A percentile compares a stretch with the other conserved stretches of the same genome.
phyloP scores from a whole-genome alignment of 2,888 invertebrate genomes.

The Megastigmus dorsalis region DNA sequence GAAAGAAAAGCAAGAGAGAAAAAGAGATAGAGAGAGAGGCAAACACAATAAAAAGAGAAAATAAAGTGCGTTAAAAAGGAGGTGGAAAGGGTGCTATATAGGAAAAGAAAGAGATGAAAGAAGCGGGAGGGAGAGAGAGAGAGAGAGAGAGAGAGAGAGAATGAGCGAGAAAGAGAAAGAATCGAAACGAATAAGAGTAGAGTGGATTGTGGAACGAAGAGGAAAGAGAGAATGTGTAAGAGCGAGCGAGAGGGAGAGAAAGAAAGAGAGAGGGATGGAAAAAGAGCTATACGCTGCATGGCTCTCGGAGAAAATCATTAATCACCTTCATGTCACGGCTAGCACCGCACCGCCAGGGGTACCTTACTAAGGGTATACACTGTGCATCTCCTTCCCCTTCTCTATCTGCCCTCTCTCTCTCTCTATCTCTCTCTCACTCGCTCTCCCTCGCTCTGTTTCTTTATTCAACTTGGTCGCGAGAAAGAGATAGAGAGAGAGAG shows the following conservation, averaged over 20 bases:
- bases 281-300: slow-evolving; percentile 53
- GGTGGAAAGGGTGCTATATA: slow-evolving; percentile 47
- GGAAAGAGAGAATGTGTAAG: background rate
- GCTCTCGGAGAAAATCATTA: slow-evolving; percentile 72
- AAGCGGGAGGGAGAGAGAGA: slow-evolving; percentile 34
- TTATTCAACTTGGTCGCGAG: slow-evolving; percentile 33
- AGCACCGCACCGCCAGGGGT: slow-evolving; percentile 72
- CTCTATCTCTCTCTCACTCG: slow-evolving; percentile 11
- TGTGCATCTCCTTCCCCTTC: slow-evolving; percentile 41
- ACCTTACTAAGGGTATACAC: slow-evolving; percentile 71
- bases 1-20: slow-evolving; percentile 47
- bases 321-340: slow-evolving; percentile 73
- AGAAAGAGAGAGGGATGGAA: slow-evolving; percentile 2
- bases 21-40: slow-evolving; percentile 41
- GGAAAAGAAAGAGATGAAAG: slow-evolving; percentile 48
- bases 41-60: slow-evolving; percentile 24
- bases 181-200: slow-evolving; percentile 56
- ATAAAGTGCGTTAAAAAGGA: slow-evolving; percentile 49
- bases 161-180: slow-evolving; percentile 39
- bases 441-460: slow-evolving; percentile 27
- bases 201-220: slow-evolving; percentile 51
- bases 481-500: slow-evolving; percentile 37
- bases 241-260: slow-evolving; percentile 14
- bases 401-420: background rate
- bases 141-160: slow-evolving; percentile 27